Evolutionary conservation across 2,888 invertebrate genomes (phyloP), one percentile per base, ranked within the genome.

Genomic region (Clanis bilineata): DNA sequence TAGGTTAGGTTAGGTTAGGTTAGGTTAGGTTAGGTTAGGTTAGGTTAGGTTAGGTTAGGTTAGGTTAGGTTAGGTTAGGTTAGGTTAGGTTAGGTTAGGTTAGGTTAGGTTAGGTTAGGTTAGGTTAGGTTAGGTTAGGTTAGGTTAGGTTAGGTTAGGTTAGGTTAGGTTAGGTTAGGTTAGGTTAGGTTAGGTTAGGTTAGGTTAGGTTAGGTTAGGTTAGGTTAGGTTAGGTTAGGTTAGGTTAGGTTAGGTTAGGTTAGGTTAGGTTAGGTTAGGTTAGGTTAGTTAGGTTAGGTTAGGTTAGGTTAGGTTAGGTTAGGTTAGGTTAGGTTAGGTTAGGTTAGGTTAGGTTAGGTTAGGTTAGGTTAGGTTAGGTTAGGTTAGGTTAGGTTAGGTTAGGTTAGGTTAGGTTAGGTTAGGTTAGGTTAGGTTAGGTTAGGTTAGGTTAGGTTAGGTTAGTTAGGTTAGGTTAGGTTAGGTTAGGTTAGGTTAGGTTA

Each of bases 291-390:
- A 65, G 66, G 69, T 65, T 67, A 64, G 65, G 68, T 68, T 66
- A 65, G 67, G 65, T 64, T 65, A 64, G 64, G 66, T 66, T 66
- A 68, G 68, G 68, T 67, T 67, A 65, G 67, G 67, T 66, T 66
- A 63, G 64, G 64, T 64, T 64, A 64, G 66, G 66, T 64, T 64
- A 63, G 63, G 66, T 63, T 64, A 66, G 66, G 66, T 64, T 65
- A 62, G 63, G 64, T 66, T 66, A 62, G 66, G 60, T 65, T 63
- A 62, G 63, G 62, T 65, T 65, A 62, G 65, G 62, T 65, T 66
- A 61, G 64, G 66, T 66, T 66, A 61, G 65, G 62, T 65, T 65
- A 62, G 65, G 65, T 65, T 65, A 62, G 62, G 65, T 65, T 63
- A 62, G 63, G 60, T 65, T 65, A 62, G 63, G 62, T 65, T 65